Conservation (phyloP, 2,888 invertebrate species). For the Brachyptera risi region DNA sequence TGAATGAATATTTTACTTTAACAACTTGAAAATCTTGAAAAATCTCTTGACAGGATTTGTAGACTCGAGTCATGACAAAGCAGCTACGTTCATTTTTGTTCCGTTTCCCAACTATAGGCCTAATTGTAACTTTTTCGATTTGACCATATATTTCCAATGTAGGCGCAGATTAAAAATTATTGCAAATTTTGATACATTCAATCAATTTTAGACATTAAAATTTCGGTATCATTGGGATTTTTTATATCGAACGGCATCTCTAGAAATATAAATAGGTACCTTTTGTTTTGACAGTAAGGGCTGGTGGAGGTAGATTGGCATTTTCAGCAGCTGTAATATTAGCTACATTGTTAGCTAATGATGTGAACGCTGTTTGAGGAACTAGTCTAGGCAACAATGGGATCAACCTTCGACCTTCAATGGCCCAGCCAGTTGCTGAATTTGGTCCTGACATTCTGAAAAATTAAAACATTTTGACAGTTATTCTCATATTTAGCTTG, state of each 20-base stretch:
- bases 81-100: too few relatives aligned
- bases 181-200: background rate
- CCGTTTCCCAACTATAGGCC: too few relatives aligned
- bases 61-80: too few relatives aligned
- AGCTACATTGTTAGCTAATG: constrained; percentile 76
- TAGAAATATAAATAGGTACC: constrained; percentile 33
- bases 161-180: too few relatives aligned
- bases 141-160: too few relatives aligned
- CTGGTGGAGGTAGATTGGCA: constrained; percentile 48
- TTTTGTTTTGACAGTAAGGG: constrained; percentile 33
- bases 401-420: constrained; percentile 79
- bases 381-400: constrained; percentile 80
- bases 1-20: too few relatives aligned
- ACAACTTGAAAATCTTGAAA: too few relatives aligned
- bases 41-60: too few relatives aligned
- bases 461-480: constrained; percentile 40
- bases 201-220: background rate
- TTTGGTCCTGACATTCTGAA: constrained; percentile 50
- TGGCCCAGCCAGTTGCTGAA: constrained; percentile 69
- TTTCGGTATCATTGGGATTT: background rate
- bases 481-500: background rate
- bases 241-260: too few relatives aligned
- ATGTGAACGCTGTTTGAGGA: constrained; percentile 79
- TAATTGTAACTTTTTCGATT: too few relatives aligned
- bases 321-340: constrained; percentile 61